These are phyloP conservation scores for Timema podura DNA, from an alignment of 2,888 invertebrate genomes.

Conservation along the genomic window DNA sequence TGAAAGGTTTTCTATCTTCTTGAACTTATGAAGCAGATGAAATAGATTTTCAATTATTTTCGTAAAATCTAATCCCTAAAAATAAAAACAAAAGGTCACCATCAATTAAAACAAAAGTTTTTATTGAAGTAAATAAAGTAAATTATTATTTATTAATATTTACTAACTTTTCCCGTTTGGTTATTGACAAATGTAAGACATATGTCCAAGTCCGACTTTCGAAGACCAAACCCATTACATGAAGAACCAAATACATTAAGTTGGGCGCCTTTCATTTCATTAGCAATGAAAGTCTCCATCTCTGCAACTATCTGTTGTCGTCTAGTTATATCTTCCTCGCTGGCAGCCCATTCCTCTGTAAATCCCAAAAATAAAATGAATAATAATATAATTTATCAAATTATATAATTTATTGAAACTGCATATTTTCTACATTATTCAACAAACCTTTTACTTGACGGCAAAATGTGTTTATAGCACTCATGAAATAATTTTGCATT, in stretches of 20 bases:
- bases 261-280: constrained; percentile 42
- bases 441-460: constrained; percentile 40
- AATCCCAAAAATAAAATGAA: too few relatives aligned
- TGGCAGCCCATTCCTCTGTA: constrained; percentile 31
- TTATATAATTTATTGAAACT: constrained; percentile 22
- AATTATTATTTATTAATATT: not conserved
- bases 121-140: too few relatives aligned
- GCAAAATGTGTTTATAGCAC: constrained; percentile 41
- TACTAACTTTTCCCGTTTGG: constrained; percentile 41
- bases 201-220: constrained; percentile 54
- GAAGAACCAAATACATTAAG: constrained; percentile 55
- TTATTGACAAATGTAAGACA: constrained; percentile 50
- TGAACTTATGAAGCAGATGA: constrained; percentile 40
- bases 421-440: not conserved
- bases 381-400: too few relatives aligned
- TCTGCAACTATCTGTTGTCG: constrained; percentile 40
- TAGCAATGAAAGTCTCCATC: constrained; percentile 41
- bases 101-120: too few relatives aligned
- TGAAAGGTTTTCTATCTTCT: constrained; percentile 43
- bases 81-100: not conserved
- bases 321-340: constrained; percentile 36
- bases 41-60: constrained; percentile 44
- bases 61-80: constrained; percentile 38
- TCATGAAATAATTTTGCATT: constrained; percentile 39
- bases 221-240: constrained; percentile 55